Evolutionary conservation across 2,797 vertebrate species (phyloP).

Genomic region (Amniataba percoides): DNA sequence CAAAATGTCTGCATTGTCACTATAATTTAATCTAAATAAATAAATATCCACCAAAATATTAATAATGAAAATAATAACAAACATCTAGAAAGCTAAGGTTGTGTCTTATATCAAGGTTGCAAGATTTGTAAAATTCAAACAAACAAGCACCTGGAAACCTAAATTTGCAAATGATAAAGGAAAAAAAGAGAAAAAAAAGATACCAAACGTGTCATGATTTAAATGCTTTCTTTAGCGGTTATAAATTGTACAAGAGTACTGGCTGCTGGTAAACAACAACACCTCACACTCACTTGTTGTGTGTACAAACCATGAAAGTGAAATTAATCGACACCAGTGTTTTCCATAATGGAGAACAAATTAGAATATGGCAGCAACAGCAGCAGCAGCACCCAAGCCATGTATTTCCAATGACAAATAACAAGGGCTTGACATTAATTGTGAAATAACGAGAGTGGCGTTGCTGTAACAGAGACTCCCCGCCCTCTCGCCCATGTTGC

Average conservation of each 20-base stretch:
- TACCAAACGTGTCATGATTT: conserved; percentile 35
- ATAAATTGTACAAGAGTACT: conserved; percentile 69
- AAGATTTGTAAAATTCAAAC: background rate
- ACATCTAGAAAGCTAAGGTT: background rate
- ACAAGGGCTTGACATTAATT: conserved; percentile 87
- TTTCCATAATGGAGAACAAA: conserved; percentile 89
- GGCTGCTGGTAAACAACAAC: conserved; percentile 80
- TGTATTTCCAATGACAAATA: conserved; percentile 86
- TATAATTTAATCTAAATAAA: conserved; percentile 6
- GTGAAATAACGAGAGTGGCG: conserved; percentile 84
- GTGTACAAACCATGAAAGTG: conserved; percentile 86
- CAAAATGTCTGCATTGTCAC: conserved; percentile 11
- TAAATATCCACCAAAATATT: background rate
- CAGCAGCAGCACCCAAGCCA: conserved; percentile 73
- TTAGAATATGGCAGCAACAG: conserved; percentile 87
- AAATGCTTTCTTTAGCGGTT: conserved; percentile 43
- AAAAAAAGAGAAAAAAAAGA: background rate
- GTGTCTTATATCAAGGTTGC: background rate
- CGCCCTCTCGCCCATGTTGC: conserved; percentile 74
- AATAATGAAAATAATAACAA: background rate
- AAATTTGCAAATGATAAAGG: conserved; percentile 3
- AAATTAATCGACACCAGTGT: conserved; percentile 87
- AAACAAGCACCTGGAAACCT: background rate
- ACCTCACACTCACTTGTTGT: conserved; percentile 80
- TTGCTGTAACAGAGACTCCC: conserved; percentile 75